Evolutionary conservation across 2,797 vertebrate genomes (phyloP).

Genomic region (Peromyscus melanophrys): DNA sequence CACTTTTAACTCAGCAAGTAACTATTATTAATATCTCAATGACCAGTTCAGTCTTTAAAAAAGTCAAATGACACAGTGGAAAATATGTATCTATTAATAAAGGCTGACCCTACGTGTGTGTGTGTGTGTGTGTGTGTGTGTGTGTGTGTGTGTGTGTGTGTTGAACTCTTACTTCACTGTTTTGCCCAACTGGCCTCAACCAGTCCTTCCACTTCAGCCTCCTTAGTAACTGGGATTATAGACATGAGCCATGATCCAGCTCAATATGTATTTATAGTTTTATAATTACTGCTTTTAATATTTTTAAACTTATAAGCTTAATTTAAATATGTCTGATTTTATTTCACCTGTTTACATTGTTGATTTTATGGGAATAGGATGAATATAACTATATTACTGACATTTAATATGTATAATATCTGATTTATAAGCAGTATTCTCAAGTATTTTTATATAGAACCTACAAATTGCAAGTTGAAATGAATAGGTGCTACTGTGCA

Average conservation of each 20-base stretch:
- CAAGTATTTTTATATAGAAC: conserved; percentile 54
- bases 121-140: background rate
- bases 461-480: conserved; percentile 37
- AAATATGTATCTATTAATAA: background rate
- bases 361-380: conserved; percentile 40
- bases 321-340: conserved; percentile 56
- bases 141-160: background rate
- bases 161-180: background rate
- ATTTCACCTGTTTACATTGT: conserved; percentile 60
- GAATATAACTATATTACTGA: conserved; percentile 21
- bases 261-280: background rate
- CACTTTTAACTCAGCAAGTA: conserved; percentile 18
- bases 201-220: background rate
- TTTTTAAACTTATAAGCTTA: conserved; percentile 43
- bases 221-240: background rate
- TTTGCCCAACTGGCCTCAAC: background rate
- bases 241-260: background rate
- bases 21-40: conserved; percentile 41
- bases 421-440: conserved; percentile 22
- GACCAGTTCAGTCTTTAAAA: background rate
- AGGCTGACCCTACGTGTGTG: too few species aligned
- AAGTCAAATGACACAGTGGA: background rate
- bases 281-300: conserved; percentile 29
- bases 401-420: conserved; percentile 7
- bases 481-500: background rate